Evolutionary conservation across 2,888 invertebrate species (phyloP), one percentile per base, ranked within the genome.

Genomic region (Trichogramma dendrolimi): DNA sequence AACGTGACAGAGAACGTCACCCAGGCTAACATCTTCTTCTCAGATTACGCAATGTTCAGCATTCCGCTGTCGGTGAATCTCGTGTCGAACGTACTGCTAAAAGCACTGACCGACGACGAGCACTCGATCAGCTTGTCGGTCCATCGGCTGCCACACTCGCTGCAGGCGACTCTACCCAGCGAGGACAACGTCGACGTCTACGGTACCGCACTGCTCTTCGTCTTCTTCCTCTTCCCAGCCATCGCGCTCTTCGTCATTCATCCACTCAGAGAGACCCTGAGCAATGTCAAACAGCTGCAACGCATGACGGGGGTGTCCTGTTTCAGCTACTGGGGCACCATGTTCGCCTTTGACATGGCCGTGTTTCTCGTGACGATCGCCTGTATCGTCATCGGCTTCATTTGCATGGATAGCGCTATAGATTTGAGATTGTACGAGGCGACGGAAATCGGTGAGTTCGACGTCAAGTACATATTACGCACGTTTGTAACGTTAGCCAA

Each of bases 281-380:
- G 83, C 1, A 86, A 85, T 56, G 82, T 89, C 44, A 86, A 89
- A 40, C 86, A 86, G 69, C 74, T 89, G 46, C 89, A 90, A 78
- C 75, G 84, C 39, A 85, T 89, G 86, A 81, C 86, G 0, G 87
- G 89, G 4, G 83, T 88, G 40, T 79, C 85, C 0, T 80, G 84
- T 1, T 69, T 76, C 8, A 77, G 82, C 6, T 88, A 87, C 75
- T 92, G 91, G 91, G 48, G 81, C 3, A 79, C 84, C 4, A 84
- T 84, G 56, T 83, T 86, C 52, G 2, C 81, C 1, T 83, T 83
- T 70, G 90, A 91, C 77, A 70, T 81, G 5, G 1, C 80, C 0
- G 39, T 80, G 5, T 75, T 82, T 57, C 5, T 75, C 1, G 3
- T 79, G 4, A 59, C 79, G 6, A 50, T 70, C 5, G 70, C 71